Evolutionary conservation across 2,797 vertebrate species (phyloP).

Genomic region (Danio tinwini): DNA sequence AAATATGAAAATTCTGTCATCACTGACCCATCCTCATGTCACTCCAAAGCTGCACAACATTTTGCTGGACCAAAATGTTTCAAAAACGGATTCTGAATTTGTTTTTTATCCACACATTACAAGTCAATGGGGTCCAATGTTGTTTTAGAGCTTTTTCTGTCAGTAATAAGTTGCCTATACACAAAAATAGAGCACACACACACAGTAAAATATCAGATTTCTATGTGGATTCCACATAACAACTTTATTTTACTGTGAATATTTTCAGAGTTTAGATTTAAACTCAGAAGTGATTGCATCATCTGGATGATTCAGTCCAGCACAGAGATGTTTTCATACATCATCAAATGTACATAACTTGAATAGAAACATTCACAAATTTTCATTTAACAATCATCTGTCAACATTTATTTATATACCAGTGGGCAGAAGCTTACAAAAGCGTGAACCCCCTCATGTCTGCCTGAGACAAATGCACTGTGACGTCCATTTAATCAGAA

Average conservation of each 20-base stretch:
- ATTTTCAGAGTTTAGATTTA: too few species aligned
- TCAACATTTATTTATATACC: conserved; percentile 20
- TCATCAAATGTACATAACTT: not conserved
- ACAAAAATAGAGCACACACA: too few species aligned
- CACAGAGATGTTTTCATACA: not conserved
- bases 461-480: not conserved
- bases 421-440: not conserved
- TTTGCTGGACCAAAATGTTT: not conserved
- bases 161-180: too few species aligned
- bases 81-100: not conserved
- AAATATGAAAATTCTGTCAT: not conserved
- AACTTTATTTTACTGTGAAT: too few species aligned
- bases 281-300: too few species aligned
- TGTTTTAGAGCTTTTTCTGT: too few species aligned
- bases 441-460: not conserved
- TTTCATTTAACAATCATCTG: not conserved
- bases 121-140: not conserved
- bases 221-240: too few species aligned
- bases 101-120: not conserved
- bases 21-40: not conserved
- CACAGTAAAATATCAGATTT: too few species aligned
- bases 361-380: too few species aligned
- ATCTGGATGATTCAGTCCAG: too few species aligned
- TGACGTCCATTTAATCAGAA: conserved; percentile 15
- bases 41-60: not conserved